These are phyloP conservation scores for Parazoanthus swiftii DNA, from an alignment of 92 coral and sea anemone species.

Conservation along the genomic window DNA sequence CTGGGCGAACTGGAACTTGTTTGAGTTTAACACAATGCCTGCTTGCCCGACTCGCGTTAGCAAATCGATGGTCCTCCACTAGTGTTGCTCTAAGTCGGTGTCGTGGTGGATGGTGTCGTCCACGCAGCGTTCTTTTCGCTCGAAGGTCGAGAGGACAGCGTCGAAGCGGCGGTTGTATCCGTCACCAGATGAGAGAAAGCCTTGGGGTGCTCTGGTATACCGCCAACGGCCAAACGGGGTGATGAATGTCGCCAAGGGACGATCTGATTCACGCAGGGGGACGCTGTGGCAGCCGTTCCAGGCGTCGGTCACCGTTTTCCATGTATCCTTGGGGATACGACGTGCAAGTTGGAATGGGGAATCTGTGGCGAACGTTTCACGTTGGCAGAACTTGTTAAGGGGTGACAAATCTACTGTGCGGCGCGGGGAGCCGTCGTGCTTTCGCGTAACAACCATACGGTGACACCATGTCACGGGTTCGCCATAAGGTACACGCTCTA, in stretches of 20 bases:
- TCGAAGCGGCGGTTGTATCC: constrained; percentile 74
- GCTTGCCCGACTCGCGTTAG: constrained; percentile 78
- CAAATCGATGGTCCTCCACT: constrained; percentile 78
- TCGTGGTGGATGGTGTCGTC: constrained; percentile 80
- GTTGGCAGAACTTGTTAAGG: constrained; percentile 53
- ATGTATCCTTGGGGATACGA: constrained; percentile 58
- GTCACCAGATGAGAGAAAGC: constrained; percentile 69
- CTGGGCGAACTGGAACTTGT: constrained; percentile 66
- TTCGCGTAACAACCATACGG: constrained; percentile 60
- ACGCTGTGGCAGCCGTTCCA: constrained; percentile 45
- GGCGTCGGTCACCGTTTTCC: constrained; percentile 64
- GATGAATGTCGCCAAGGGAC: constrained; percentile 57
- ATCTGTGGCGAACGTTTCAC: constrained; percentile 57
- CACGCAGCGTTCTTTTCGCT: constrained; percentile 71
- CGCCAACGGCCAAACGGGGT: constrained; percentile 76
- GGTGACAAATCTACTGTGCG: constrained; percentile 63
- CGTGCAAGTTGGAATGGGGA: constrained; percentile 63
- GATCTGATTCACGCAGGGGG: neutral
- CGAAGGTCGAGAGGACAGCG: constrained; percentile 64
- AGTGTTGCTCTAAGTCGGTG: constrained; percentile 72
- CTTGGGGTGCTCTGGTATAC: constrained; percentile 77
- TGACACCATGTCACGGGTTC: constrained; percentile 72
- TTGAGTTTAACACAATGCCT: constrained; percentile 71
- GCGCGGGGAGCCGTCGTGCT: constrained; percentile 73
- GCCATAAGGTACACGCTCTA: constrained; percentile 65